Conservation (phyloP, 2,113 vertebrate genomes). For the Aspiorhynchus laticeps region DNA sequence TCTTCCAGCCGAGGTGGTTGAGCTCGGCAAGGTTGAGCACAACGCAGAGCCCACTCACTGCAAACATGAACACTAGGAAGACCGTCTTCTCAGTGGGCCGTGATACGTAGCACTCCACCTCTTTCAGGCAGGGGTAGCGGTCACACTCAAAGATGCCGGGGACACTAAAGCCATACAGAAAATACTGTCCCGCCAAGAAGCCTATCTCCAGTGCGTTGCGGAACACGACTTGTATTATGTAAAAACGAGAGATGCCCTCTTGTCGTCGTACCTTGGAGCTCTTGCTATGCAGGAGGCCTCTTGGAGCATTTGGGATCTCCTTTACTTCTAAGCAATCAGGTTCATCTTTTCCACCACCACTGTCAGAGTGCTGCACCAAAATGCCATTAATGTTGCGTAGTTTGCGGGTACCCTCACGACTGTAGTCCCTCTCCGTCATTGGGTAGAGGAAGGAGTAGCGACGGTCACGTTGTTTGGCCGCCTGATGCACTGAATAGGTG, state of each 20-base stretch:
- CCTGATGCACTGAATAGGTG: constrained; percentile 89
- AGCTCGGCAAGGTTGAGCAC: constrained; percentile 90
- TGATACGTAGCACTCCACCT: constrained; percentile 91
- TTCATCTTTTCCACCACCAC: constrained; percentile 75
- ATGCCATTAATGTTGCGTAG: constrained; percentile 78
- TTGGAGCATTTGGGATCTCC: constrained; percentile 75
- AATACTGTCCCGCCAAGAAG: constrained; percentile 86
- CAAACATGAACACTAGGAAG: constrained; percentile 91
- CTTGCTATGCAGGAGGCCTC: constrained; percentile 72
- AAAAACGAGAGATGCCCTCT: constrained; percentile 88
- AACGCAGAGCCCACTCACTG: constrained; percentile 89
- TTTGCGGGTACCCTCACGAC: constrained; percentile 68
- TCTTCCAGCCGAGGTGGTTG: constrained; percentile 89
- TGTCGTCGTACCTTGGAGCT: constrained; percentile 78
- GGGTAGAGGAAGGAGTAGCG: constrained; percentile 84
- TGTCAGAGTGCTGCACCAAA: constrained; percentile 73
- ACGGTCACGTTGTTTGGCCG: constrained; percentile 84
- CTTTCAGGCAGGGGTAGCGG: constrained; percentile 87
- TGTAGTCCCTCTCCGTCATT: constrained; percentile 78
- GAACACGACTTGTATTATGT: constrained; percentile 91
- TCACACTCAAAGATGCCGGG: constrained; percentile 85
- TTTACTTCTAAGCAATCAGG: constrained; percentile 80
- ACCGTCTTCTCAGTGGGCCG: constrained; percentile 88
- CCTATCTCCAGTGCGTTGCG: constrained; percentile 87
- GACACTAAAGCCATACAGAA: constrained; percentile 87